Evolutionary conservation across 2,797 vertebrate species (phyloP).

Genomic region (Coreius guichenoti): DNA sequence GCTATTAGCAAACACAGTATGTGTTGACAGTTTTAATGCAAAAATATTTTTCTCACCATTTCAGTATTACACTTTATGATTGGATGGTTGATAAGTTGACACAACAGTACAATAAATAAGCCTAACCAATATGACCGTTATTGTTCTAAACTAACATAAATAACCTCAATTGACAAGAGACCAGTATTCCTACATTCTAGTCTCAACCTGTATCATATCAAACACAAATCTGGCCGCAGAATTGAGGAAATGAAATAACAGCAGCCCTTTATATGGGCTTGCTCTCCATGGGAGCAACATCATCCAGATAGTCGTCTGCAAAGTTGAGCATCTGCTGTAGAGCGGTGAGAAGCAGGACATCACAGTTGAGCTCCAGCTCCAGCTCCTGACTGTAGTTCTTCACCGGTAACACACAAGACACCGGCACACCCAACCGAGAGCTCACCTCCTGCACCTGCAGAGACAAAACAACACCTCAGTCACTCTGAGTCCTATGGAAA

Average conservation of each 20-base stretch:
- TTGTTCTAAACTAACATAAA: neutral
- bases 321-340: constrained; percentile 73
- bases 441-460: constrained; percentile 71
- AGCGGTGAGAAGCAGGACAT: constrained; percentile 75
- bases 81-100: neutral
- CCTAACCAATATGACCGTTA: neutral
- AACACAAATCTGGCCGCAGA: neutral
- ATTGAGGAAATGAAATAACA: neutral
- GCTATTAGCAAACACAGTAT: neutral
- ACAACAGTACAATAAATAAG: neutral
- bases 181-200: neutral
- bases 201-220: neutral
- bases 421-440: constrained; percentile 71
- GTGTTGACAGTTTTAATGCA: neutral
- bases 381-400: constrained; percentile 77
- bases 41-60: neutral
- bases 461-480: neutral
- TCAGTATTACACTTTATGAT: neutral
- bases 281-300: constrained; percentile 24
- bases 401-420: constrained; percentile 77
- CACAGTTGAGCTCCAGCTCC: constrained; percentile 70
- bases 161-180: neutral
- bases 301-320: constrained; percentile 72
- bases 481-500: neutral
- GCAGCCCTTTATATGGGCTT: neutral